phyloP scores from a whole-genome alignment of 2,888 invertebrate genomes.

The Adelognathus sp. region DNA sequence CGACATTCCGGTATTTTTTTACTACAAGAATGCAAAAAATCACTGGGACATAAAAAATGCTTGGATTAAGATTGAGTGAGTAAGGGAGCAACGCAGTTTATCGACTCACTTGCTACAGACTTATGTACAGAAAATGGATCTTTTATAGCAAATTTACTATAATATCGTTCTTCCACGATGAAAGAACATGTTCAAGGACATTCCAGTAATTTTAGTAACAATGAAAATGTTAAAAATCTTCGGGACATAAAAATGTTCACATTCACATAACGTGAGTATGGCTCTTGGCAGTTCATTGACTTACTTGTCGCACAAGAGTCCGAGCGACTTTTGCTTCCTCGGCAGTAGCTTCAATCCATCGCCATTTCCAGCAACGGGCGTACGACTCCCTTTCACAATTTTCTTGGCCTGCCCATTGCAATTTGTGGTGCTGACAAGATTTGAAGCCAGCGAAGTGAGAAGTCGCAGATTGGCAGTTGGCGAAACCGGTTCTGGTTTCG shows the following conservation, averaged over 20 bases:
- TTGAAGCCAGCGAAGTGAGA: slow-evolving; percentile 85
- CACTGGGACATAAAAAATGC: no score
- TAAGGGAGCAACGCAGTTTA: no score
- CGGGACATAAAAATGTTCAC: neutral
- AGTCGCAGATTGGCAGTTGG: slow-evolving; percentile 87
- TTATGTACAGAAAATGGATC: no score
- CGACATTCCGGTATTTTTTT: no score
- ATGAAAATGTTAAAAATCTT: neutral
- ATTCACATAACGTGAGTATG: no score
- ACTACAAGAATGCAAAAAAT: no score
- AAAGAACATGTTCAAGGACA: no score
- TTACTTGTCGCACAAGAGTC: slow-evolving; percentile 85
- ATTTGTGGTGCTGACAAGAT: slow-evolving; percentile 81
- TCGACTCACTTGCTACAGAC: no score
- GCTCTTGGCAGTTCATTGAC: slow-evolving; percentile 42
- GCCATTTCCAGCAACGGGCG: slow-evolving; percentile 10
- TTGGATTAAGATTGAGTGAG: no score
- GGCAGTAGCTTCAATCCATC: slow-evolving; percentile 66
- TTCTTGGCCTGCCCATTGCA: slow-evolving; percentile 39
- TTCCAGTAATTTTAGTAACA: no score
- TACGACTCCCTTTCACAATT: neutral
- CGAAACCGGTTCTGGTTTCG: slow-evolving; percentile 83
- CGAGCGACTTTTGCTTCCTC: slow-evolving; percentile 84
- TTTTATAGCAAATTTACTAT: no score
- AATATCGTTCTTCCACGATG: no score